Evolutionary conservation across 35 echinoderm and acorn worm species (phyloP).

Genomic region (Amphiura filiformis): DNA sequence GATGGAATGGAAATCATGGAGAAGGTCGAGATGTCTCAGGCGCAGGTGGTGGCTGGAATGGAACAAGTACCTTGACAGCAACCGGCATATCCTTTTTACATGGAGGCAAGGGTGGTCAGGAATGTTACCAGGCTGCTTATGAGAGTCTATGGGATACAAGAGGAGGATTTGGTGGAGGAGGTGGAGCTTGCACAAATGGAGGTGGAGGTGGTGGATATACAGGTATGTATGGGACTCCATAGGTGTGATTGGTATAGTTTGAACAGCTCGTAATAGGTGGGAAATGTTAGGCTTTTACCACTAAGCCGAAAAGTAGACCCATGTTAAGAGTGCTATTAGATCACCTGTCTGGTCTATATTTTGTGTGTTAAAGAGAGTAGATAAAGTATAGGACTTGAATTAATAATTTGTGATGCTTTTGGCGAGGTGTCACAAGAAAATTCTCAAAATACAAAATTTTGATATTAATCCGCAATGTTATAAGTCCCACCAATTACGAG

Average conservation of each 20-base stretch:
- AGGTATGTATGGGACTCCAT: constrained; percentile 28
- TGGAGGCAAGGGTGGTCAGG: constrained; percentile 58
- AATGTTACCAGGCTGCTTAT: constrained; percentile 39
- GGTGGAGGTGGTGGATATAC: constrained; percentile 90
- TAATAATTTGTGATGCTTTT: too few relatives aligned
- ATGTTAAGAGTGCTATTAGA: too few relatives aligned
- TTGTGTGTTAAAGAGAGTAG: too few relatives aligned
- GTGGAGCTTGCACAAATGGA: constrained; percentile 78
- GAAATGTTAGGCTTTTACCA: too few relatives aligned
- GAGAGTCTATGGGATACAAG: constrained; percentile 63
- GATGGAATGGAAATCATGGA: constrained; percentile 39
- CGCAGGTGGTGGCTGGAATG: constrained; percentile 65
- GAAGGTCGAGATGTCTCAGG: constrained; percentile 30
- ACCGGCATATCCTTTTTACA: constrained; percentile 63
- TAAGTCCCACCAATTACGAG: too few relatives aligned
- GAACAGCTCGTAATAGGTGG: too few relatives aligned
- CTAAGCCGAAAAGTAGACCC: too few relatives aligned
- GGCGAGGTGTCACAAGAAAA: too few relatives aligned
- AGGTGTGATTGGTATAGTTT: not conserved
- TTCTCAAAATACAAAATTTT: too few relatives aligned
- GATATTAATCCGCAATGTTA: too few relatives aligned
- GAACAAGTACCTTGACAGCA: constrained; percentile 9
- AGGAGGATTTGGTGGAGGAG: constrained; percentile 96
- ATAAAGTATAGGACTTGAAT: too few relatives aligned
- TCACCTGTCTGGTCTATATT: too few relatives aligned